Base-by-base conservation (phyloP, 2,113 vertebrate species). In the Odontophorus gujanensis region DNA sequence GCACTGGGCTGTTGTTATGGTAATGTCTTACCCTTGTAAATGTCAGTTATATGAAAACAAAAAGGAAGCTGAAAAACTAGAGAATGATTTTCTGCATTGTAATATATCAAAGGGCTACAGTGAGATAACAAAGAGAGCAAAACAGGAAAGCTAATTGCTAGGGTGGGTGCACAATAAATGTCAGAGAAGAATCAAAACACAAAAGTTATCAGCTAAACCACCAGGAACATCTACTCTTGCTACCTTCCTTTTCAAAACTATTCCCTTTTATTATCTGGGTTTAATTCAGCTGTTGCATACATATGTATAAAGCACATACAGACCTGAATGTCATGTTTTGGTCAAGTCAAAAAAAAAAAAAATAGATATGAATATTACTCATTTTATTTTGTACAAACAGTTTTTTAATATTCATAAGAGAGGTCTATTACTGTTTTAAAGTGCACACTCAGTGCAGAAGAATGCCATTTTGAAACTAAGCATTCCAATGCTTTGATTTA, bases 101-200 rank as follows among this genome's bases (percentile, higher is more conserved):
- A 72, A 15, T 61, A 66, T 79, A 90, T 90, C 77, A 85, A 84
- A 84, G 58, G n/a, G n/a, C 14, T 89, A 16, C 81, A 66, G 34
- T n/a, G 73, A 89, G 45, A 89, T 81, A 87, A 68, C 9, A 63
- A 63, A 85, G 72, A 78, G 36, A 62, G 28, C 55, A 79, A 86
- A 72, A 40, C 40, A 69, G 24, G 40, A 95, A 90, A 89, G 26
- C 15, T 93, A 95, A 94, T 94, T 86, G 32, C 51, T 81, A 87
- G 45, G 14, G 78, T 72, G 73, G 32, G 48, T 79, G 48, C 79
- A 22, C n/a, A 90, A 12, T 30, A 94, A 90, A 84, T 43, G 21
- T 87, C 66, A 92, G 48, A 92, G 92, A 85, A n/a, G 32, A 90
- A 86, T 76, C 67, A 92, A 89, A 81, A 85, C 12, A 89, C n/a